Percentiles rank a stretch among this genome's conserved stretches.
These are phyloP conservation scores for Chelonia mydas DNA, from an alignment of 2,797 vertebrate genomes.

Conservation along the genomic window DNA sequence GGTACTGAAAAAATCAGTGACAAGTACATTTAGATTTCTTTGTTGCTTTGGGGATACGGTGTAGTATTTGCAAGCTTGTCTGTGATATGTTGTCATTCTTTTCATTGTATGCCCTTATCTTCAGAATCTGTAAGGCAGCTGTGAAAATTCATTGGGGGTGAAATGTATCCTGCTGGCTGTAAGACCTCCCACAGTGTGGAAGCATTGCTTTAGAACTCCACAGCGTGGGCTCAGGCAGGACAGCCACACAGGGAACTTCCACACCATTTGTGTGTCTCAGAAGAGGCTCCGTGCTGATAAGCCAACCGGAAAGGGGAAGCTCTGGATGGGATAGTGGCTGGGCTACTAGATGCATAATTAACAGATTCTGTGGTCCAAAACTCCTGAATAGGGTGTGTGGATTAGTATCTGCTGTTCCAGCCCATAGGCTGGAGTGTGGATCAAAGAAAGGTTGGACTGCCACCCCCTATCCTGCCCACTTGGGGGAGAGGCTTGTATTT, in stretches of 20 bases:
- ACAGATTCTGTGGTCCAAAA: background rate
- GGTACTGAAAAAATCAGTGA: background rate
- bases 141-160: background rate
- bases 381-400: too few relatives aligned
- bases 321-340: background rate
- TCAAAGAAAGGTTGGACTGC: background rate
- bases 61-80: background rate
- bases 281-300: background rate
- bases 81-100: fast-evolving
- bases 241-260: background rate
- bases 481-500: background rate
- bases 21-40: background rate
- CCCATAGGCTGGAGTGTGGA: background rate
- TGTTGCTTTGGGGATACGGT: background rate
- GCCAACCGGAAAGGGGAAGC: background rate
- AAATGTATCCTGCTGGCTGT: background rate
- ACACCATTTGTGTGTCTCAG: background rate
- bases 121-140: background rate
- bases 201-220: background rate
- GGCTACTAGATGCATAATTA: background rate
- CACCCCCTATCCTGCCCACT: background rate
- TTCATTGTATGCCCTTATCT: background rate
- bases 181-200: background rate
- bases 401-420: background rate
- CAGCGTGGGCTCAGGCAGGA: background rate